A percentile compares a stretch with the other conserved stretches of the same genome.
phyloP scores from a whole-genome alignment of 2,113 vertebrate species.

The Pica pica region DNA sequence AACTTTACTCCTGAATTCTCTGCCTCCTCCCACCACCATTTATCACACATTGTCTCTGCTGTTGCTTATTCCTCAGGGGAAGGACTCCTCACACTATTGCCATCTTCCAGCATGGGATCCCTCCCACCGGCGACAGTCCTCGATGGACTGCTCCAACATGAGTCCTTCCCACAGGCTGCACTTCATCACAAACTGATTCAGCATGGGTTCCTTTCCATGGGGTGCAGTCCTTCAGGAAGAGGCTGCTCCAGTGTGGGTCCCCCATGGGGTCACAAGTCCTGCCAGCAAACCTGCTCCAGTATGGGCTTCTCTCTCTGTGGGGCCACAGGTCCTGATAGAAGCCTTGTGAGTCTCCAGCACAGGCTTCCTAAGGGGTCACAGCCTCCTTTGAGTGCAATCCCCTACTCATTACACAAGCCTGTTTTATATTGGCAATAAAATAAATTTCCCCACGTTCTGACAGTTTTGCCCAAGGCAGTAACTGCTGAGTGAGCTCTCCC shows the following conservation, averaged over 20 bases:
- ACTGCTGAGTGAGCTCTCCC: not conserved
- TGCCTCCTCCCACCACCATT: not conserved
- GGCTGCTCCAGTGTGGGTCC: not conserved
- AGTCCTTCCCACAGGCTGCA: not conserved
- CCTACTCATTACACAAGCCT: fast-evolving
- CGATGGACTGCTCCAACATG: fast-evolving
- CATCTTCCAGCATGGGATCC: not conserved
- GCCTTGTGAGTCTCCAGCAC: not conserved
- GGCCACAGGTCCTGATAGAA: not conserved
- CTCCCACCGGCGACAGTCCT: not conserved
- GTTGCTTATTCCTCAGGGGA: not conserved
- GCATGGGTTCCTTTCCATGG: not conserved
- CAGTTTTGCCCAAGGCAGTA: not conserved
- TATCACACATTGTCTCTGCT: not conserved
- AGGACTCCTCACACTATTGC: not conserved
- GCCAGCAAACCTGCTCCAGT: not conserved
- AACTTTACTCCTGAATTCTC: not conserved
- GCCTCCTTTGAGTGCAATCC: too few species aligned
- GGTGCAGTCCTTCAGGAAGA: not conserved
- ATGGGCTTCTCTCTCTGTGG: not conserved
- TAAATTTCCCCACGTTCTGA: not conserved
- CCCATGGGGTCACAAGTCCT: not conserved
- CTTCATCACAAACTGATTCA: fast-evolving
- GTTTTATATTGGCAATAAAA: not conserved
- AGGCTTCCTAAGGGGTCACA: not conserved